phyloP scores from a whole-genome alignment of 2,888 invertebrate species.

The Drosophila yooni region DNA sequence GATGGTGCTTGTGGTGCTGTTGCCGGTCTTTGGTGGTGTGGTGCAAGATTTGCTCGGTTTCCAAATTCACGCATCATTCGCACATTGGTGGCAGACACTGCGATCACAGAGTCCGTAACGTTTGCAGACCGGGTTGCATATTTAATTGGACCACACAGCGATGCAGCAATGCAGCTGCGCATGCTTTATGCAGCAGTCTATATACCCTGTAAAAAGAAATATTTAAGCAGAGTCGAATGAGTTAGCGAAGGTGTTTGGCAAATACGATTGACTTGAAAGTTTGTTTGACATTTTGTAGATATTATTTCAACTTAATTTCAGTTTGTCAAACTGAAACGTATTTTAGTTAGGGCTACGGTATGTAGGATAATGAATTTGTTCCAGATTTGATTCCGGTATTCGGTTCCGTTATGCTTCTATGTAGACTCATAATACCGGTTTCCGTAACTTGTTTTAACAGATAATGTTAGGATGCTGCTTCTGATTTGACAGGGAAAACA shows the following conservation, averaged over 20 bases:
- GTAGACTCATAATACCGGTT: too few relatives aligned
- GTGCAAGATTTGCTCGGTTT: slow-evolving; percentile 63
- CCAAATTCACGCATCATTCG: slow-evolving; percentile 84
- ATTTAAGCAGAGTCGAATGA: background rate
- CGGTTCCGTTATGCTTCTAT: too few relatives aligned
- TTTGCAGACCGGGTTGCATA: slow-evolving; percentile 59
- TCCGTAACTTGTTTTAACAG: background rate
- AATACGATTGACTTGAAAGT: background rate
- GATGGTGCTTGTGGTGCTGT: slow-evolving; percentile 9
- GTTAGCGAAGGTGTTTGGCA: background rate
- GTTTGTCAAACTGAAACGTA: too few relatives aligned
- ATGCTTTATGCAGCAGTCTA: slow-evolving; percentile 16
- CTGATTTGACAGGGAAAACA: background rate
- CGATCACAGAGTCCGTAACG: slow-evolving; percentile 40
- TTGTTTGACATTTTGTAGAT: background rate
- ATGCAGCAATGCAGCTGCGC: slow-evolving; percentile 43
- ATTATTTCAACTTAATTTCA: background rate
- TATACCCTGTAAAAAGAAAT: slow-evolving; percentile 29
- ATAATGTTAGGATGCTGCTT: too few relatives aligned
- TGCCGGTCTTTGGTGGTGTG: slow-evolving; percentile 53
- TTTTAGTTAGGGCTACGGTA: too few relatives aligned
- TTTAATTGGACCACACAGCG: slow-evolving; percentile 84
- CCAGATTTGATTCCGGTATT: background rate
- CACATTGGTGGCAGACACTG: slow-evolving; percentile 72
- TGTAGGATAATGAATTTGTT: too few relatives aligned